A percentile compares a stretch with the other conserved stretches of the same genome.
Conservation (phyloP, 2,888 invertebrate species). For the Sinohyriopsis cumingii region DNA sequence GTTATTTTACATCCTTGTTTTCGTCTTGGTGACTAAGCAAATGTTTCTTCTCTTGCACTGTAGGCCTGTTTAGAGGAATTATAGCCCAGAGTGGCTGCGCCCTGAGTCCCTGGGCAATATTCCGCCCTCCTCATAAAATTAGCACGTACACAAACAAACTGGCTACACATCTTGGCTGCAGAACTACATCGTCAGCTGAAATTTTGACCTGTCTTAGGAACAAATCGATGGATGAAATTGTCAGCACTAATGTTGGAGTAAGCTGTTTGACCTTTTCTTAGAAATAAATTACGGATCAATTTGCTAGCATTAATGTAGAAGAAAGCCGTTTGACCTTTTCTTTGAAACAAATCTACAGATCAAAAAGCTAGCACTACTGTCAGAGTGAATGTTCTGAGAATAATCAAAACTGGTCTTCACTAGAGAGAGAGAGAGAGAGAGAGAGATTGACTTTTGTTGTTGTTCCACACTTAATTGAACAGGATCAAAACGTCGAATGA, state of each 20-base stretch:
- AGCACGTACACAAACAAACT: constrained; percentile 58
- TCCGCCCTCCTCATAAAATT: constrained; percentile 61
- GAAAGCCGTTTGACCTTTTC: constrained; percentile 12
- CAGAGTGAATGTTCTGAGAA: too few species aligned
- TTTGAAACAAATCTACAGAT: background rate
- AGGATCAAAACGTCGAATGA: too few species aligned
- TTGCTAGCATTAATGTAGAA: constrained; percentile 16
- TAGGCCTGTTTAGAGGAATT: constrained; percentile 73
- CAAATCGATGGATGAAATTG: constrained; percentile 28
- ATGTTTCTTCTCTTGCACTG: too few species aligned
- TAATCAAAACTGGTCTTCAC: too few species aligned
- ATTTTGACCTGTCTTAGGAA: constrained; percentile 64
- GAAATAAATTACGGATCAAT: constrained; percentile 1
- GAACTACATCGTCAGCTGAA: constrained; percentile 45
- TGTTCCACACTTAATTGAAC: too few species aligned
- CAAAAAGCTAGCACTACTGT: constrained; percentile 14
- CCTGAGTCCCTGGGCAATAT: constrained; percentile 74
- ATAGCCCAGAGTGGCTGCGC: constrained; percentile 76
- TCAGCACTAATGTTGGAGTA: constrained; percentile 21
- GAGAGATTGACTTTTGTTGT: too few species aligned
- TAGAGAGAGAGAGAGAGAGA: too few species aligned
- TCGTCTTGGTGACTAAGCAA: too few species aligned
- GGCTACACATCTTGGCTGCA: constrained; percentile 61
- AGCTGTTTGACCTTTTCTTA: constrained; percentile 6
- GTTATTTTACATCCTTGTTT: too few species aligned